phyloP scores from a whole-genome alignment of 2,113 vertebrate genomes.

The Emydocephalus ijimae region DNA sequence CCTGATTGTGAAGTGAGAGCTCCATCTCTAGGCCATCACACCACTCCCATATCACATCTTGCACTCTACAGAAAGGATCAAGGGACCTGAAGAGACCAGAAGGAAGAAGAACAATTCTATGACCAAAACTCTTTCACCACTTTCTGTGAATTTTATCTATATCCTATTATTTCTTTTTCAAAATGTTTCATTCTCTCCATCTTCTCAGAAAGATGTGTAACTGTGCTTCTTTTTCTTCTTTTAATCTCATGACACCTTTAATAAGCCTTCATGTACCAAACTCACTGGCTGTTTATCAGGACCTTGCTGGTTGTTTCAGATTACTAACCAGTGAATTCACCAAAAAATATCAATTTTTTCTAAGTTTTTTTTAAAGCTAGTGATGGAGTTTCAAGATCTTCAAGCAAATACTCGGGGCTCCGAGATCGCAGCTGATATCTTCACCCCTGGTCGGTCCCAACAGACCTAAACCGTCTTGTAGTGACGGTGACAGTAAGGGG shows the following conservation, averaged over 20 bases:
- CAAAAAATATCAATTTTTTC: conserved; percentile 17
- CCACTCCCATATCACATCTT: too few species aligned
- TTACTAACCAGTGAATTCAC: background rate
- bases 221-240: conserved; percentile 23
- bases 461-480: too few species aligned
- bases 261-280: background rate
- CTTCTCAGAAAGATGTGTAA: conserved; percentile 35
- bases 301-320: conserved; percentile 6
- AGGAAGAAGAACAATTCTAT: background rate
- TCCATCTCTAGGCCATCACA: too few species aligned
- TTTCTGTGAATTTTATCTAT: background rate
- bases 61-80: background rate
- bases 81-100: background rate
- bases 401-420: background rate
- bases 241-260: background rate
- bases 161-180: conserved; percentile 37
- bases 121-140: background rate
- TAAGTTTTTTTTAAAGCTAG: background rate
- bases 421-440: too few species aligned
- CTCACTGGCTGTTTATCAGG: conserved; percentile 21
- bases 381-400: background rate
- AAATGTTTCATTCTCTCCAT: conserved; percentile 13
- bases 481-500: too few species aligned
- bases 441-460: too few species aligned
- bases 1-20: too few species aligned